Evolutionary conservation across 2,797 vertebrate species (phyloP), one percentile per base, ranked within the genome.

Genomic region (Adelosebastes latens): DNA sequence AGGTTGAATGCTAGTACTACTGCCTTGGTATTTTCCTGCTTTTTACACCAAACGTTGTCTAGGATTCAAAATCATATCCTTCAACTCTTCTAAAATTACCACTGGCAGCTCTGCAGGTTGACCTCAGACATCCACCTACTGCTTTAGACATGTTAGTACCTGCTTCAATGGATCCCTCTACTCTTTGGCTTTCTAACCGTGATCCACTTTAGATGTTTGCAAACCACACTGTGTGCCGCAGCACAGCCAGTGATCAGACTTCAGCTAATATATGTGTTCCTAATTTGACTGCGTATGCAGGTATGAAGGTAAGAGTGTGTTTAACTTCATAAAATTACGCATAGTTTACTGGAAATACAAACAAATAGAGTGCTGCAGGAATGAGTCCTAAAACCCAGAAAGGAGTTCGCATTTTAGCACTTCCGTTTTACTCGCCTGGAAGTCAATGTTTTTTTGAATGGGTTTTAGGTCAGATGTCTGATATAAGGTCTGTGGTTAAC

Each of bases 291-390:
- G 56, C 6, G 27, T 66, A 18, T 86, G 84, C 63, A 70, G 85
- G 60, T 79, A 34, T 80, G 52, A 80, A 90, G 90, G 87, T 92
- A 88, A 90, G 85, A 77, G 32, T 74, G 42, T 65, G 66, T 77
- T 81, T 36, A 42, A 58, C 16, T 73, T 78, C n/a, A 85, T 73
- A 70, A 49, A 75, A 64, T 34, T 12, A 10, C 3, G 22, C 20
- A 46, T 60, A 25, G 22, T 63, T 62, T 4, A 58, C 14, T 70
- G 13, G 6, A 32, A 58, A 75, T 27, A 24, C 25, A 67, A 46
- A 39, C 16, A 55, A 70, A 49, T 49, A 18, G 42, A 46, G 42
- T 18, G 7, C 16, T 46, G 42, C 42, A 18, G 42, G 42, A 46
- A 46, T 18, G 42, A 46, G 42, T 46, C 16, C 0, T 46, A 46